Percentiles rank a stretch among this genome's conserved stretches.
phyloP scores from a whole-genome alignment of 2,113 vertebrate species.

The Strix uralensis region DNA sequence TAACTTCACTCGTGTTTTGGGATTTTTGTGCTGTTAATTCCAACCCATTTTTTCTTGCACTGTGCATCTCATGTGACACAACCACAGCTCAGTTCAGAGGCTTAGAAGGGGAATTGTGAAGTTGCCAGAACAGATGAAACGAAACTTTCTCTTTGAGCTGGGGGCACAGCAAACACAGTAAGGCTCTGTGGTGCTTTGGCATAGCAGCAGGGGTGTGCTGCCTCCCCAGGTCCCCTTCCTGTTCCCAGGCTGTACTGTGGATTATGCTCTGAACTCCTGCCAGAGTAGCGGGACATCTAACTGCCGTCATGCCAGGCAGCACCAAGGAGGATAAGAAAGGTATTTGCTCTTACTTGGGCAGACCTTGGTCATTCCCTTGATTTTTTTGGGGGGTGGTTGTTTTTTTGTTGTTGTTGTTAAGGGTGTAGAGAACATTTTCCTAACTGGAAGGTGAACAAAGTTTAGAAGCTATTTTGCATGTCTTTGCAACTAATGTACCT shows the following conservation, averaged over 20 bases:
- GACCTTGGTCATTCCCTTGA: background rate
- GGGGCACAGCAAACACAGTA: background rate
- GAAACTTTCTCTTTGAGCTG: conserved; percentile 21
- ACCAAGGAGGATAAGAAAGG: conserved; percentile 13
- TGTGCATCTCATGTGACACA: conserved; percentile 22
- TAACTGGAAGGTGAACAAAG: background rate
- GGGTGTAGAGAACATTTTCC: background rate
- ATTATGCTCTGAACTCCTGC: conserved; percentile 26
- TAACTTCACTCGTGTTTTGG: background rate
- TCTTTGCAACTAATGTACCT: background rate
- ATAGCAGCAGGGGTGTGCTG: background rate
- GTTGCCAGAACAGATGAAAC: conserved; percentile 40
- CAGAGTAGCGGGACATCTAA: conserved; percentile 18
- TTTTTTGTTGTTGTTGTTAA: background rate
- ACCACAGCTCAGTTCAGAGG: background rate
- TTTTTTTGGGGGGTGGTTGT: background rate
- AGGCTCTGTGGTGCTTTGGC: background rate
- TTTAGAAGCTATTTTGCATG: background rate
- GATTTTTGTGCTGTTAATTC: background rate
- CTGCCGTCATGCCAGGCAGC: conserved; percentile 39
- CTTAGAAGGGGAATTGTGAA: conserved; percentile 16
- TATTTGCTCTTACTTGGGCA: conserved; percentile 1
- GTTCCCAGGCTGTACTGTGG: conserved; percentile 1
- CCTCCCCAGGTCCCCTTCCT: conserved; percentile 16
- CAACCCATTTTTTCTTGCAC: background rate